Conservation (phyloP, 2,888 invertebrate genomes). For the Gnatocerus cornutus region DNA sequence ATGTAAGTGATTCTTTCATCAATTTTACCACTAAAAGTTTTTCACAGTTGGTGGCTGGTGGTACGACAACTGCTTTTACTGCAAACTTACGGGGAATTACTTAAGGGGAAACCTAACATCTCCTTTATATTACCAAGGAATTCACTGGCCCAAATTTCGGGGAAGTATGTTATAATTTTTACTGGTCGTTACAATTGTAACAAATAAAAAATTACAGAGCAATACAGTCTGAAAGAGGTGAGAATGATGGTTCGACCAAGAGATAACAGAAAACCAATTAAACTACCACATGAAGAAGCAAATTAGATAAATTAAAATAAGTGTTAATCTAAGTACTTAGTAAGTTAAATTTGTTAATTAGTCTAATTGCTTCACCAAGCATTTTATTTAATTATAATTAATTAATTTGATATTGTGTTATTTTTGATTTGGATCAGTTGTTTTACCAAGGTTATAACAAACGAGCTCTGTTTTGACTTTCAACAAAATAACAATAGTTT, state of each 20-base stretch:
- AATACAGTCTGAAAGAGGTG: neutral
- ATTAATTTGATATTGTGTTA: no score
- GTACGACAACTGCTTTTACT: neutral
- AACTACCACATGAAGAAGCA: neutral
- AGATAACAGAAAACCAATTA: neutral
- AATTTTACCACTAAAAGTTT: neutral
- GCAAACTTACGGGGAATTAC: neutral
- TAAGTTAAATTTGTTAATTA: no score
- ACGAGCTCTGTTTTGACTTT: no score
- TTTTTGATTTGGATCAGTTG: no score
- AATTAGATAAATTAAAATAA: no score
- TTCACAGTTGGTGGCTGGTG: slow-evolving; percentile 11
- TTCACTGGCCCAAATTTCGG: neutral
- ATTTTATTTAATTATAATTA: no score
- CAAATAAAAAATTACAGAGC: no score
- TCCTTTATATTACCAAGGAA: neutral
- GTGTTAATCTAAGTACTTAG: no score
- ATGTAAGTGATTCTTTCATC: neutral
- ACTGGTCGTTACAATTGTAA: no score
- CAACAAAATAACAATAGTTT: no score
- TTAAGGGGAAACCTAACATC: neutral
- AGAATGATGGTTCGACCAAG: neutral
- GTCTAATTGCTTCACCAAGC: no score
- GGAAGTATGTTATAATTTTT: neutral
- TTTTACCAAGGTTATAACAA: no score